Conservation (phyloP, 1,140 invertebrate genomes). For the Adoxophyes honmai region DNA sequence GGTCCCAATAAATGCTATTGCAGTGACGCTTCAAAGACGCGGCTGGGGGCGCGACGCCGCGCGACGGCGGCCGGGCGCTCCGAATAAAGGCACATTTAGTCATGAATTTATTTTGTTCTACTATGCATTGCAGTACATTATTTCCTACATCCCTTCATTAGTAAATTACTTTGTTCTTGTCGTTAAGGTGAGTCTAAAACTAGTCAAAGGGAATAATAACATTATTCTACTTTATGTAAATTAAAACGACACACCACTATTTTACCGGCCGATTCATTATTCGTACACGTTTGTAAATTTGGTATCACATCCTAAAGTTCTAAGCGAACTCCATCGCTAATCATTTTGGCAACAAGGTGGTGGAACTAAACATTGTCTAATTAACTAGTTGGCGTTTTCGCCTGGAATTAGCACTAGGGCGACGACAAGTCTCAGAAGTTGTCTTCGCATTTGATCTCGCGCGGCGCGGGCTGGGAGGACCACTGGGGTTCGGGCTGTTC, state of each 20-base stretch:
- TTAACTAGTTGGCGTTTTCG: constrained; percentile 59
- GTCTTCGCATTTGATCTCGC: constrained; percentile 71
- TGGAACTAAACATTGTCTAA: constrained; percentile 68
- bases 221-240: constrained; percentile 58
- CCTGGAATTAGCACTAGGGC: constrained; percentile 50
- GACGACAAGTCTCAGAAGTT: constrained; percentile 51
- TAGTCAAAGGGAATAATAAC: constrained; percentile 67
- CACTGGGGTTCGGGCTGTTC: constrained; percentile 56
- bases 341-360: constrained; percentile 73
- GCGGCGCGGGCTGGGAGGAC: constrained; percentile 49
- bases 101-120: constrained; percentile 59
- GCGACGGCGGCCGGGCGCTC: constrained; percentile 58
- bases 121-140: constrained; percentile 54
- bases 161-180: constrained; percentile 35
- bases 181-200: constrained; percentile 59
- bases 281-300: constrained; percentile 62
- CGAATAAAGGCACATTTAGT: constrained; percentile 74
- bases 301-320: constrained; percentile 65
- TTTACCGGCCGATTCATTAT: constrained; percentile 43
- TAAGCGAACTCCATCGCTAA: constrained; percentile 53
- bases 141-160: constrained; percentile 39
- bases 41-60: constrained; percentile 45
- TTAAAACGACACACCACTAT: constrained; percentile 69
- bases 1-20: constrained; percentile 75
- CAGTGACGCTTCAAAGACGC: constrained; percentile 42